phyloP scores from a whole-genome alignment of 2,888 invertebrate genomes.

The Conops quadrifasciatus region DNA sequence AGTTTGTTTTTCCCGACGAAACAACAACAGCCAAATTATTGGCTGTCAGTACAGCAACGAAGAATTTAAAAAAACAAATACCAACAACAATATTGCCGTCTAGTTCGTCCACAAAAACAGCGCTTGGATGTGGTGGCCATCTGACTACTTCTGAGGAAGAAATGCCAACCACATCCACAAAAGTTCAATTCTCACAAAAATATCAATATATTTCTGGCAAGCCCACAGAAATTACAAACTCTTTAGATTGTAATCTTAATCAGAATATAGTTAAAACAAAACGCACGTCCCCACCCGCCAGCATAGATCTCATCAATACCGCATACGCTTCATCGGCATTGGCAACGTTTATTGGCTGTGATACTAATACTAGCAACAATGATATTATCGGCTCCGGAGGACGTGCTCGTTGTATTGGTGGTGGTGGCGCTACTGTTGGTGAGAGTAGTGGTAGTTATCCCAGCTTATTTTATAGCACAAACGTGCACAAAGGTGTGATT shows the following conservation, averaged over 20 bases:
- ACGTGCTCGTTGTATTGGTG: neutral
- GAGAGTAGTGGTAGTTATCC: slow-evolving; percentile 46
- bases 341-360: slow-evolving; percentile 21
- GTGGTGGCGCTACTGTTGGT: slow-evolving; percentile 24
- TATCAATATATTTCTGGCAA: slow-evolving; percentile 9
- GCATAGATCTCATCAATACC: slow-evolving; percentile 24
- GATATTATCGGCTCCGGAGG: neutral
- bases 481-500: slow-evolving; percentile 53
- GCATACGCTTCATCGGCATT: slow-evolving; percentile 10
- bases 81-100: slow-evolving; percentile 38
- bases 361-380: slow-evolving; percentile 28
- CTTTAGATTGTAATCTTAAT: slow-evolving; percentile 31
- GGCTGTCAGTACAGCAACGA: slow-evolving; percentile 57
- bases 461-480: slow-evolving; percentile 54
- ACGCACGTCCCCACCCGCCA: slow-evolving; percentile 28
- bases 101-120: slow-evolving; percentile 16
- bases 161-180: slow-evolving; percentile 29
- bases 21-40: slow-evolving; percentile 61
- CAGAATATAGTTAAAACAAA: slow-evolving; percentile 32
- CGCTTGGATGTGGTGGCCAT: neutral
- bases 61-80: slow-evolving; percentile 58
- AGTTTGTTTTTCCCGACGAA: slow-evolving; percentile 61
- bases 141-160: slow-evolving; percentile 12
- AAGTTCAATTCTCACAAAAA: slow-evolving; percentile 27
- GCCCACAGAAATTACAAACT: slow-evolving; percentile 40